phyloP scores from a whole-genome alignment of 2,113 vertebrate genomes.

The Zapus hudsonius region DNA sequence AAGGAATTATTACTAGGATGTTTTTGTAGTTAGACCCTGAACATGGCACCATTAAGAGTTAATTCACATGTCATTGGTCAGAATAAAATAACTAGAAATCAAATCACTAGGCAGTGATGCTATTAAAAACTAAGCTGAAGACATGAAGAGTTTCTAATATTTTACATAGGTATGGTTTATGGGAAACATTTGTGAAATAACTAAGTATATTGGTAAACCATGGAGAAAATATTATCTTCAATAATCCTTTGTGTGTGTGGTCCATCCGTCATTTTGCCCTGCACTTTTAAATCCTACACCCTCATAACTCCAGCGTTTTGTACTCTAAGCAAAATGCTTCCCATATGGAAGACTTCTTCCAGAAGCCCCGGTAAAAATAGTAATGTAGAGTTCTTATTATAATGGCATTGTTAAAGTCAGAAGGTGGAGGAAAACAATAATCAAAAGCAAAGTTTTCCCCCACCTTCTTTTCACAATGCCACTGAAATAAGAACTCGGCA shows the following conservation, averaged over 20 bases:
- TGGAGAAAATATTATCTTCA: background rate
- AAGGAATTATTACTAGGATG: background rate
- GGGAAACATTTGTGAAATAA: conserved; percentile 44
- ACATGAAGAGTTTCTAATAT: background rate
- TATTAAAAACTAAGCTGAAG: conserved; percentile 14
- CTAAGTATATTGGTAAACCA: background rate
- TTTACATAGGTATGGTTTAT: background rate
- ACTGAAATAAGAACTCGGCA: no score
- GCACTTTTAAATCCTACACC: background rate
- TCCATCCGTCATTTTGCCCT: background rate
- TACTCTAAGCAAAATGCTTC: background rate
- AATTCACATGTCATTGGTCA: background rate
- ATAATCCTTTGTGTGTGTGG: background rate
- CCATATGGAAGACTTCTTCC: background rate
- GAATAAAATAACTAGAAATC: background rate
- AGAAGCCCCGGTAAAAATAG: background rate
- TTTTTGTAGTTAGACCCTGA: background rate
- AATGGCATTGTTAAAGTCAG: background rate
- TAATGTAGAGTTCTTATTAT: background rate
- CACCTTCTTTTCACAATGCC: no score
- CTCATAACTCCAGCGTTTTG: conserved; percentile 1
- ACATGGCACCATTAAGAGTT: background rate
- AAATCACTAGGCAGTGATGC: background rate
- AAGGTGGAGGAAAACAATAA: background rate
- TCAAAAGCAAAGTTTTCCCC: background rate